These are phyloP conservation scores for Thamnaconus septentrionalis DNA, from an alignment of 2,113 vertebrate species.

Conservation along the genomic window DNA sequence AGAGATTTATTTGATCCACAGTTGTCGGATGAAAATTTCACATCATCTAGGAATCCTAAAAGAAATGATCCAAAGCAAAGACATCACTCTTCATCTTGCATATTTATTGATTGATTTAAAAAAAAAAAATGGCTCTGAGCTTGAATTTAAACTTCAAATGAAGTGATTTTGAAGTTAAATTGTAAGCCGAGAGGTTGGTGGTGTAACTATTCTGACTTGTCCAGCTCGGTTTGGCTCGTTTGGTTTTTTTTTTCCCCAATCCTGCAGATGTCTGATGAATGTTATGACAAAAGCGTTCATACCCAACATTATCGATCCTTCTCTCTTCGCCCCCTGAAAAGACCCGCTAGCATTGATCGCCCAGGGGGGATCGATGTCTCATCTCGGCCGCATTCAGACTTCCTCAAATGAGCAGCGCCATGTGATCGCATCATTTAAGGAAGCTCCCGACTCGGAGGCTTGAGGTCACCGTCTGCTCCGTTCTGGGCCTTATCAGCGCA, in stretches of 20 bases:
- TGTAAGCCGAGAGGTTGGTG: neutral
- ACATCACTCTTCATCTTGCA: neutral
- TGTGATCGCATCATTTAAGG: slow-evolving; percentile 63
- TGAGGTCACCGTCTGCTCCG: slow-evolving; percentile 29
- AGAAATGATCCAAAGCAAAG: no score
- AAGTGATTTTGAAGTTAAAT: neutral
- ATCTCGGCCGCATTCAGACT: slow-evolving; percentile 66
- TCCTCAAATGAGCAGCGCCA: slow-evolving; percentile 57
- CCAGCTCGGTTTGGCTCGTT: neutral
- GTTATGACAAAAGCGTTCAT: slow-evolving; percentile 62
- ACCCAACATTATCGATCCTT: slow-evolving; percentile 61
- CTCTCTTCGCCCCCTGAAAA: slow-evolving; percentile 49
- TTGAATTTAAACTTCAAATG: neutral
- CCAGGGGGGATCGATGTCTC: slow-evolving; percentile 68
- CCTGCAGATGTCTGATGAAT: slow-evolving; percentile 56
- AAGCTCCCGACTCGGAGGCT: slow-evolving; percentile 40
- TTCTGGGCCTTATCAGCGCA: slow-evolving; percentile 40
- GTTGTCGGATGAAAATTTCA: no score
- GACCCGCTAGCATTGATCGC: slow-evolving; percentile 45
- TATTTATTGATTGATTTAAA: neutral
- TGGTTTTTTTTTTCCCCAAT: slow-evolving; percentile 21
- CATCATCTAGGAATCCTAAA: neutral
- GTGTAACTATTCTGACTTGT: slow-evolving; percentile 6
- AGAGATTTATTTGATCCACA: no score
- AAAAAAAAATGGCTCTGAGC: neutral